These are phyloP conservation scores for Mesorhabditis belari DNA, from an alignment of 2,888 invertebrate species.

Conservation along the genomic window DNA sequence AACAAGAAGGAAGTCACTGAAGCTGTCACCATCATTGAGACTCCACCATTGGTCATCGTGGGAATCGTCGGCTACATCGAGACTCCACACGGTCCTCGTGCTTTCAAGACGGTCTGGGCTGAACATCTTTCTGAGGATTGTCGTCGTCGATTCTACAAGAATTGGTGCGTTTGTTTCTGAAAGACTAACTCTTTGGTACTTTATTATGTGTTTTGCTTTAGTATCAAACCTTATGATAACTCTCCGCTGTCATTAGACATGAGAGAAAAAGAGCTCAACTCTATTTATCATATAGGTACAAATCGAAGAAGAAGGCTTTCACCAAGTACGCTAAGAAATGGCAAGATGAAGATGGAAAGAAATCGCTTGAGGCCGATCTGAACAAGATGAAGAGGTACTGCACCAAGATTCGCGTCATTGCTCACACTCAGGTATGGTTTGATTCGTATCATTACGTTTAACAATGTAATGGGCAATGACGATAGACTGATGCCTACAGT, in stretches of 20 bases:
- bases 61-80: conserved; percentile 95
- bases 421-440: conserved; percentile 80
- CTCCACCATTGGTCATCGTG: conserved; percentile 94
- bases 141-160: conserved; percentile 97
- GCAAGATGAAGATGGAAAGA: conserved; percentile 91
- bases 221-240: conserved; percentile 8
- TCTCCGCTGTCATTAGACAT: conserved; percentile 30
- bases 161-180: conserved; percentile 74
- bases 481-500: too few relatives aligned
- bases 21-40: conserved; percentile 93
- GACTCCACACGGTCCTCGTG: conserved; percentile 90
- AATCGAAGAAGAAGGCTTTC: conserved; percentile 99
- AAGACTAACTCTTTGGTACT: too few relatives aligned
- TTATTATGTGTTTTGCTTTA: conserved; percentile 8
- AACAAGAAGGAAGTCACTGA: conserved; percentile 99
- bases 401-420: conserved; percentile 87
- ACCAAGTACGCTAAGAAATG: conserved; percentile 96
- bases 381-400: conserved; percentile 97
- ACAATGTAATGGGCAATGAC: too few relatives aligned
- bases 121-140: conserved; percentile 98
- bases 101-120: conserved; percentile 92
- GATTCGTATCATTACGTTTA: not conserved
- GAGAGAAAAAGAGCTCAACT: conserved; percentile 33
- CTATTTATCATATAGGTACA: conserved; percentile 70
- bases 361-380: conserved; percentile 91